Base-by-base conservation (phyloP, 1,140 invertebrate species). In the Helicoverpa zea region DNA sequence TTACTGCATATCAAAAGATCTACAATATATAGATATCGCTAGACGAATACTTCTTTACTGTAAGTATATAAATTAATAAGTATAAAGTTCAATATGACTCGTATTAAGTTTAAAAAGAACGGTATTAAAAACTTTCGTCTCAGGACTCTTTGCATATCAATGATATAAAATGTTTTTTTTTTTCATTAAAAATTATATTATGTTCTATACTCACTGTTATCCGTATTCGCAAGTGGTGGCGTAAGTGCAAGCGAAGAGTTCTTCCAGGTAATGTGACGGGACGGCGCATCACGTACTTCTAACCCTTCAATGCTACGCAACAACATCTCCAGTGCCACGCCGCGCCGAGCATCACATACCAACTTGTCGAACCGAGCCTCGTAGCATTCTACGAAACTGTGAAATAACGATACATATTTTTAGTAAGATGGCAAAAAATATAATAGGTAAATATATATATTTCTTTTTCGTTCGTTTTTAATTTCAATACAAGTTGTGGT, bases 271-370 rank as follows among this genome's bases (percentile, higher is more conserved):
- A 94, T 86, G 74, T 94, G 93, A 0, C 93, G 73, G 11, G 90
- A 92, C 0, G 93, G 93, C 7, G 79, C 86, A 64, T 94, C 93
- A 43, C 88, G 88, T 1, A 95, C 86, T 35, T 89, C 87, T 1
- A 98, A 95, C 11, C 96, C 96, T 10, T 96, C 96, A 3, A 98
- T 95, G 90, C 97, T 97, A 12, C 97, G 96, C 2, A 98, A 96
- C 35, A 98, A 93, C 92, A 98, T 97, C 89, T 98, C 98, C 47
- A 98, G 91, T 0, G 97, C 96, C 9, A 98, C 97, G 2, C 98
- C 97, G 82, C 95, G 95, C 29, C 95, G 94, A 2, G 85, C 18
- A 87, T 96, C 94, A 3, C 95, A 87, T 58, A 95, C 88, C 56
- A 97, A 87, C 9, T 95, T 83, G 47, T 96, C 96, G 90, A 97